phyloP scores from a whole-genome alignment of 1,140 invertebrate genomes.

The Chironomus tepperi region DNA sequence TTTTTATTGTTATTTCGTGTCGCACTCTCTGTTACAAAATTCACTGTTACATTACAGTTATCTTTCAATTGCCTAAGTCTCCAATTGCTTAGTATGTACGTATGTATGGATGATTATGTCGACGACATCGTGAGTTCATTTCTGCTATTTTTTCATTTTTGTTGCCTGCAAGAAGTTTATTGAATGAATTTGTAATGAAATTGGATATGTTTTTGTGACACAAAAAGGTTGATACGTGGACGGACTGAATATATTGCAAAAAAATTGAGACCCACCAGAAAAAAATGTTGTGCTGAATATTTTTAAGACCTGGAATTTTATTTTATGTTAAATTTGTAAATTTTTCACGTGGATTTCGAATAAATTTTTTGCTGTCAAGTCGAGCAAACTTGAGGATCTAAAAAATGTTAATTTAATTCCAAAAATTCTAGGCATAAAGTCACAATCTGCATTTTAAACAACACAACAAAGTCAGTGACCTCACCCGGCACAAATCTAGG shows the following conservation, averaged over 20 bases:
- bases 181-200: background rate
- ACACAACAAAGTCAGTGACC: slow-evolving; percentile 10
- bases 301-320: too few relatives aligned
- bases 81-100: background rate
- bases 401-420: too few relatives aligned
- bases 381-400: too few relatives aligned
- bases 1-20: background rate
- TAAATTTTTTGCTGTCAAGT: too few relatives aligned
- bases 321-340: too few relatives aligned
- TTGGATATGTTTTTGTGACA: too few relatives aligned
- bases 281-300: too few relatives aligned
- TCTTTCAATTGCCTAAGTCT: slow-evolving; percentile 18
- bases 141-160: background rate
- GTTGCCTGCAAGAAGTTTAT: background rate
- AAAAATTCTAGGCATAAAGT: too few relatives aligned
- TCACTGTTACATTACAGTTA: slow-evolving; percentile 24
- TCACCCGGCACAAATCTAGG: background rate
- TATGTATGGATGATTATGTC: background rate
- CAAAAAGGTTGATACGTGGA: background rate
- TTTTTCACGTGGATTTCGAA: too few relatives aligned
- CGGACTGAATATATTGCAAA: background rate
- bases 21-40: slow-evolving; percentile 16
- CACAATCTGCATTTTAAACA: too few relatives aligned
- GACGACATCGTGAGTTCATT: background rate
- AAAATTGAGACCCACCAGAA: background rate